A percentile compares a stretch with the other conserved stretches of the same genome.
These are phyloP conservation scores for Hippocampus barbouri DNA, from an alignment of 2,113 vertebrate species.

Conservation along the genomic window DNA sequence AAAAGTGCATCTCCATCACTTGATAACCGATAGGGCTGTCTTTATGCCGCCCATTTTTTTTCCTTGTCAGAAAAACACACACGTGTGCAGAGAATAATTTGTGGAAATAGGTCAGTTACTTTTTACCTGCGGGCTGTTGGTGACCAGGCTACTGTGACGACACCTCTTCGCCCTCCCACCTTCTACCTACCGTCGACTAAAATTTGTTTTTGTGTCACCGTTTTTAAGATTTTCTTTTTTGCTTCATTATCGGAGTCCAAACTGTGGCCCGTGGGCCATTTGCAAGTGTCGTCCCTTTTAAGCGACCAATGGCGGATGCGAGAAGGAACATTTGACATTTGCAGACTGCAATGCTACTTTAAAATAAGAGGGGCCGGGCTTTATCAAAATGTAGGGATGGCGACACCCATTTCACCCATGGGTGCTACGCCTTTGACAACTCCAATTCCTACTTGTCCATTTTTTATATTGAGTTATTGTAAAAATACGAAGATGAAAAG, in stretches of 20 bases:
- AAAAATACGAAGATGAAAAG: neutral
- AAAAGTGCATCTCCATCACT: conserved; percentile 21
- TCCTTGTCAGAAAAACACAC: conserved; percentile 14
- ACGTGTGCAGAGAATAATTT: conserved; percentile 52
- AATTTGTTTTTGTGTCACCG: neutral
- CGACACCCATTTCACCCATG: too few relatives aligned
- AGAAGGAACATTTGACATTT: neutral
- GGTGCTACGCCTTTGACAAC: neutral
- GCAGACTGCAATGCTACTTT: neutral
- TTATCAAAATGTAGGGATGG: too few relatives aligned
- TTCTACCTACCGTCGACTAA: neutral
- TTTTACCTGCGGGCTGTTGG: conserved; percentile 47
- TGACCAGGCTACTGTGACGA: conserved; percentile 23
- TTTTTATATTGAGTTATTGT: neutral
- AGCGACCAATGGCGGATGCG: neutral
- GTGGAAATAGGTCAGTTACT: conserved; percentile 56
- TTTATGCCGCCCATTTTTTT: conserved; percentile 35
- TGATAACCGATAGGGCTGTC: conserved; percentile 32
- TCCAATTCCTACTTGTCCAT: neutral
- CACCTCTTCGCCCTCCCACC: neutral
- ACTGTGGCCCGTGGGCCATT: neutral
- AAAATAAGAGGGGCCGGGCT: too few relatives aligned
- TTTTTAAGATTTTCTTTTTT: neutral
- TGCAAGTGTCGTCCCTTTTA: neutral
- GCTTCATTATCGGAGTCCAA: neutral